Percentiles rank a stretch among this genome's conserved stretches.
Conservation (phyloP, 2,888 invertebrate genomes). For the Monoplex corrugatus region DNA sequence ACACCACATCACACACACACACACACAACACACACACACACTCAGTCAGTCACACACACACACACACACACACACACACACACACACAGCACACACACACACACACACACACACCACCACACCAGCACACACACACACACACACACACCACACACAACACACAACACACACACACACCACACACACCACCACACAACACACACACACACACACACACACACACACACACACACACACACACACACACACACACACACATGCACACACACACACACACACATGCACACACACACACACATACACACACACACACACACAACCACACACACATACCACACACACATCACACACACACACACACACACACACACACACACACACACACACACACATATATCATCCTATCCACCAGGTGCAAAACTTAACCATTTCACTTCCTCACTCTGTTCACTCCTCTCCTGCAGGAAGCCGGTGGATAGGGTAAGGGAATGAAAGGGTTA, state of each 20-base stretch:
- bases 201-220: not conserved
- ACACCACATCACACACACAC: not conserved
- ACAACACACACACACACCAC: conserved; percentile 16
- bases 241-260: not conserved
- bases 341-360: not conserved
- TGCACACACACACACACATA: not conserved
- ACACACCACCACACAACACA: not conserved
- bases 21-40: conserved; percentile 16
- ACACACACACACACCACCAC: not conserved
- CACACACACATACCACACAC: not conserved
- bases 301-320: not conserved
- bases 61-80: conserved; percentile 9
- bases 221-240: not conserved
- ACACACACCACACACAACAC: not conserved
- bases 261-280: not conserved
- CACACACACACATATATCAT: not conserved
- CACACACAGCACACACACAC: not conserved
- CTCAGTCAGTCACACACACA: too few species aligned
- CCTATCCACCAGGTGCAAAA: too few species aligned
- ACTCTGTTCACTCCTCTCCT: too few species aligned
- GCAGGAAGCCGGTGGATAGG: too few species aligned
- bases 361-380: too few species aligned
- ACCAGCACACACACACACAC: conserved; percentile 22
- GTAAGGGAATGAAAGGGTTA: too few species aligned
- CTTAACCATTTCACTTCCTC: too few species aligned